phyloP scores from a whole-genome alignment of 2,797 vertebrate species.

The Enteromius trimaculatus region DNA sequence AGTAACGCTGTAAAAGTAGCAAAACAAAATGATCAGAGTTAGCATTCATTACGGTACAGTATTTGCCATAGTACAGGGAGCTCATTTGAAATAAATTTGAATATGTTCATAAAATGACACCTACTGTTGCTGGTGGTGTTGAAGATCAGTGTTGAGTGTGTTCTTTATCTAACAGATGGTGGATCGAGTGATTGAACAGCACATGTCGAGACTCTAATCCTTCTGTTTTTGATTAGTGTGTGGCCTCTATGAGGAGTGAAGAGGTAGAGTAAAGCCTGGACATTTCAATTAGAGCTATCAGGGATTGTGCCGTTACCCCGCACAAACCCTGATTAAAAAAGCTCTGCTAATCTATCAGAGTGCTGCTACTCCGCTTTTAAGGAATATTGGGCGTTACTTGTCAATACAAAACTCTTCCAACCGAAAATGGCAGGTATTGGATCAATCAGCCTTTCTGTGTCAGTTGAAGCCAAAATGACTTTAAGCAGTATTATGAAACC shows the following conservation, averaged over 20 bases:
- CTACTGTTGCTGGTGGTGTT: conserved; percentile 27
- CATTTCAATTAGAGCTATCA: conserved; percentile 75
- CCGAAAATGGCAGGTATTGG: conserved; percentile 10
- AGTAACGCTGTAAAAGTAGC: not conserved
- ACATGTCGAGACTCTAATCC: conserved; percentile 68
- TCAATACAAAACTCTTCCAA: conserved; percentile 49
- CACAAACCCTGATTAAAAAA: conserved; percentile 57
- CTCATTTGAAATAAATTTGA: not conserved
- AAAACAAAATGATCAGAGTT: not conserved
- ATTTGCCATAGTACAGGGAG: not conserved
- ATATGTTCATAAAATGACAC: not conserved
- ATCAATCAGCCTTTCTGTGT: not conserved
- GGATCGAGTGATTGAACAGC: conserved; percentile 65
- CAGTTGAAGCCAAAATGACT: conserved; percentile 12
- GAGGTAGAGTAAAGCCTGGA: conserved; percentile 60
- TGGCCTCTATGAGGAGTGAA: conserved; percentile 42
- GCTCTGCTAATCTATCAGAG: conserved; percentile 58
- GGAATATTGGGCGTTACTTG: conserved; percentile 36
- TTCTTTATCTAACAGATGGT: conserved; percentile 69
- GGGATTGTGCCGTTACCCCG: conserved; percentile 64
- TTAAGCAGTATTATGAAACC: not conserved
- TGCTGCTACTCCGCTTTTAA: conserved; percentile 50
- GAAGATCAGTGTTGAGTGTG: conserved; percentile 40
- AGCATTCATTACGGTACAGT: not conserved
- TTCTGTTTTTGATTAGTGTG: conserved; percentile 69